Conservation (phyloP, 1,140 invertebrate genomes). For the Trichonephila clavipes region DNA sequence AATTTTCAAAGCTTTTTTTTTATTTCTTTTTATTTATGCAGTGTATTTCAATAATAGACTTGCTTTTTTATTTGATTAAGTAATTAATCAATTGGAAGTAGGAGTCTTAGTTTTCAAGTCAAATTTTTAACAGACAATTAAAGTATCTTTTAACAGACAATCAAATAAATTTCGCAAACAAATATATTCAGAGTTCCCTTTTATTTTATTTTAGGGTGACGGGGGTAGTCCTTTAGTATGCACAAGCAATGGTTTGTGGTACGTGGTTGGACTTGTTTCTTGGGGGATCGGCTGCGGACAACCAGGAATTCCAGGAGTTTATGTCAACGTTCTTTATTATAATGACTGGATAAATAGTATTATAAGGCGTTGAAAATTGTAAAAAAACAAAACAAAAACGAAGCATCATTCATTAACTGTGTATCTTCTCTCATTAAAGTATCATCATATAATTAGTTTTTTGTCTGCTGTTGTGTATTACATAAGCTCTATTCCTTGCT, state of each 20-base stretch:
- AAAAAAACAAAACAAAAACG: background rate
- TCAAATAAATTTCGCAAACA: no score
- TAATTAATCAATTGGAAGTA: no score
- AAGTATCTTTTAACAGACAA: no score
- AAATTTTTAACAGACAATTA: no score
- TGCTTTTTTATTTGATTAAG: no score
- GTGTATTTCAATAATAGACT: no score
- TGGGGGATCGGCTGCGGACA: constrained; percentile 88
- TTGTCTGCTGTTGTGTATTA: constrained; percentile 13
- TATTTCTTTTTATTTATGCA: no score
- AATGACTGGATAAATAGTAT: constrained; percentile 82
- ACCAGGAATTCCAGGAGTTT: constrained; percentile 86
- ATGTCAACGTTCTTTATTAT: constrained; percentile 85
- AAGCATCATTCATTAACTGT: background rate
- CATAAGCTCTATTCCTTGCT: background rate
- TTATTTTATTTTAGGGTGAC: constrained; percentile 65
- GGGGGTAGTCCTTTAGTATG: constrained; percentile 79
- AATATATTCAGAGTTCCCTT: no score
- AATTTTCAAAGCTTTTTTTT: no score
- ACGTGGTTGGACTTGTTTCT: constrained; percentile 86
- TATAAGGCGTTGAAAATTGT: background rate
- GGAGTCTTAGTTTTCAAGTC: no score
- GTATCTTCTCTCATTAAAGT: background rate
- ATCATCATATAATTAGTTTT: background rate
- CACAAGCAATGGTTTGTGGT: constrained; percentile 81